phyloP scores from a whole-genome alignment of 2,888 invertebrate genomes.

The Sminthurinus aureus region DNA sequence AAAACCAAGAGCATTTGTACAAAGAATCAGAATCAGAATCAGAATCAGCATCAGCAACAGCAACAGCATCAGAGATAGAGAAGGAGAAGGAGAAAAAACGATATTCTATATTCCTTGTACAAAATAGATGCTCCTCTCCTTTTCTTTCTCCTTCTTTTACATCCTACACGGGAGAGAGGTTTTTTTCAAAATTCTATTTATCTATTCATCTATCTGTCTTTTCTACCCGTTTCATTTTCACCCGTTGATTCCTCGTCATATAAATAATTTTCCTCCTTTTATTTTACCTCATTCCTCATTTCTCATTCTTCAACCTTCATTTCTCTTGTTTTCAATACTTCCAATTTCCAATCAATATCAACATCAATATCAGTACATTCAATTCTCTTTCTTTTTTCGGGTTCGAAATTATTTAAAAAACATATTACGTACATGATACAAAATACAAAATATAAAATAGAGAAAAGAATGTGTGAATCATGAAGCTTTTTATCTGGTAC shows the following conservation, averaged over 20 bases:
- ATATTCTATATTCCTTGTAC: slow-evolving; percentile 51
- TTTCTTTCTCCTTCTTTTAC: too few relatives aligned
- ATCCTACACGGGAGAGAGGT: too few relatives aligned
- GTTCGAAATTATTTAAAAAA: too few relatives aligned
- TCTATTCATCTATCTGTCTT: background rate
- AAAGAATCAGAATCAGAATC: slow-evolving; percentile 42
- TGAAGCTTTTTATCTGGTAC: too few relatives aligned
- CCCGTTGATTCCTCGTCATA: background rate
- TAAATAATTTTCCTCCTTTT: background rate
- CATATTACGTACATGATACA: too few relatives aligned
- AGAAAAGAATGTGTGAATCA: too few relatives aligned
- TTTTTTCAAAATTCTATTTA: background rate
- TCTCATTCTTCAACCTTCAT: background rate
- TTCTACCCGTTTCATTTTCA: slow-evolving; percentile 13
- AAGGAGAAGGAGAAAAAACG: slow-evolving; percentile 39
- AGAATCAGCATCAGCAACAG: too few relatives aligned
- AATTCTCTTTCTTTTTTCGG: too few relatives aligned
- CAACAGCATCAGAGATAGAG: background rate
- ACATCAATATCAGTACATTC: background rate
- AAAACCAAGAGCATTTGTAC: slow-evolving; percentile 20
- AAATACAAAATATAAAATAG: too few relatives aligned
- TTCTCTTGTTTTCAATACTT: slow-evolving; percentile 10
- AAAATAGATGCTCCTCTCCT: too few relatives aligned
- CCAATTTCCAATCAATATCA: too few relatives aligned
- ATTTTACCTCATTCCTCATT: too few relatives aligned